Conservation (phyloP, 1,140 invertebrate species). For the Danaus melanippus region DNA sequence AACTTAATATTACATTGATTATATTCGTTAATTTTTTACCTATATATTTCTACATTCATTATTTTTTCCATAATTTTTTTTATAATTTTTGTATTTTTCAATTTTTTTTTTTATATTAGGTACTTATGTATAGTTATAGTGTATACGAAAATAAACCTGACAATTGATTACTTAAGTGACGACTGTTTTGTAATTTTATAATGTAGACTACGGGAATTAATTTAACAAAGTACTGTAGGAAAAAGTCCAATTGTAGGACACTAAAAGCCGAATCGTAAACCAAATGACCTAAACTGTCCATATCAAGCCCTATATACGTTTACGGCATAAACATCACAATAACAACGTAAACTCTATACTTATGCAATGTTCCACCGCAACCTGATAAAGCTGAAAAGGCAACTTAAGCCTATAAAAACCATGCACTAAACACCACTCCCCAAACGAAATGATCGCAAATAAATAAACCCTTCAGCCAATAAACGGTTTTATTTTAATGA, state of each 20-base stretch:
- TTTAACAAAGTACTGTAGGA: slow-evolving; percentile 4
- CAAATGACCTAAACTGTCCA: slow-evolving; percentile 58
- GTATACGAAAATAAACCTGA: too few relatives aligned
- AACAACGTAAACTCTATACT: slow-evolving; percentile 70
- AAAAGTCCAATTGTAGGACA: slow-evolving; percentile 45
- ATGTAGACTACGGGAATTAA: too few relatives aligned
- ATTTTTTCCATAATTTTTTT: too few relatives aligned
- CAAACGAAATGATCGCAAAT: slow-evolving; percentile 62
- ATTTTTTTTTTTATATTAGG: too few relatives aligned
- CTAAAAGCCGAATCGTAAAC: slow-evolving; percentile 55
- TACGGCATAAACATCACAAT: slow-evolving; percentile 67
- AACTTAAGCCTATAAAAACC: slow-evolving; percentile 71
- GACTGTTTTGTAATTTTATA: too few relatives aligned
- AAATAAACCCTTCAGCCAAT: slow-evolving; percentile 63
- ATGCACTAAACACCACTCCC: slow-evolving; percentile 61
- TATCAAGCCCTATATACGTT: slow-evolving; percentile 64
- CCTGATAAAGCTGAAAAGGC: slow-evolving; percentile 72
- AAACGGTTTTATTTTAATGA: slow-evolving; percentile 62
- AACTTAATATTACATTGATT: too few relatives aligned
- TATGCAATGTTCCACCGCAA: slow-evolving; percentile 69
- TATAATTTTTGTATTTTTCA: too few relatives aligned
- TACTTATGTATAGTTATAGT: too few relatives aligned
- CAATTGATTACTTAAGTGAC: too few relatives aligned
- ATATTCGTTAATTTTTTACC: too few relatives aligned
- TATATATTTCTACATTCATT: too few relatives aligned